These are phyloP conservation scores for Vanacampus margaritifer DNA, from an alignment of 2,113 vertebrate genomes.

Conservation along the genomic window DNA sequence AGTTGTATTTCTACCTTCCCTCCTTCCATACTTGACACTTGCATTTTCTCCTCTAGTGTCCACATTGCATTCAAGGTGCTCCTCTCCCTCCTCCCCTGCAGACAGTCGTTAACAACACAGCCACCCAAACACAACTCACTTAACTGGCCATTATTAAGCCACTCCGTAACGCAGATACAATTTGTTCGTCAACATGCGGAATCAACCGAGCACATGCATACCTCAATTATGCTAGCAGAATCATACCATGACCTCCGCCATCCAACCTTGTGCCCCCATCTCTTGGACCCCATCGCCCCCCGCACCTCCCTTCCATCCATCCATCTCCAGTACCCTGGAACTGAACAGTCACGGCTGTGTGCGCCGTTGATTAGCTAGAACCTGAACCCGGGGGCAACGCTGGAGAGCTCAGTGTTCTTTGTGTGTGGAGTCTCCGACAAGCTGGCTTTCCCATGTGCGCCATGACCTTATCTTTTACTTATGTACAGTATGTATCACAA, in stretches of 20 bases:
- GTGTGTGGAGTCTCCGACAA: conserved; percentile 38
- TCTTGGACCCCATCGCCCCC: conserved; percentile 23
- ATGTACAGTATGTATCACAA: conserved; percentile 18
- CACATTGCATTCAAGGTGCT: background rate
- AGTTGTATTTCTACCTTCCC: background rate
- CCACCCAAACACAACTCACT: conserved; percentile 45
- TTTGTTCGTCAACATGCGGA: conserved; percentile 49
- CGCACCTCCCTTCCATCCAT: conserved; percentile 36
- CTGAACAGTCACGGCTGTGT: conserved; percentile 72
- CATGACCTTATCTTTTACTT: conserved; percentile 49
- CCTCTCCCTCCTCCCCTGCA: conserved; percentile 38
- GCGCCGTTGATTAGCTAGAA: conserved; percentile 72
- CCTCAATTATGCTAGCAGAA: conserved; percentile 18
- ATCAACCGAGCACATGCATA: conserved; percentile 23
- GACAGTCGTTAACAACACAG: conserved; percentile 75
- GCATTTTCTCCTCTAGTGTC: background rate
- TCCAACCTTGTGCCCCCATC: background rate
- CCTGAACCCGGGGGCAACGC: conserved; percentile 57
- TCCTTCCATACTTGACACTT: background rate
- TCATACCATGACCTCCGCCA: conserved; percentile 14
- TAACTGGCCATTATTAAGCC: conserved; percentile 52
- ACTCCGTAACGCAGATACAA: conserved; percentile 46
- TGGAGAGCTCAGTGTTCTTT: conserved; percentile 44
- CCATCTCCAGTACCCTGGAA: conserved; percentile 62
- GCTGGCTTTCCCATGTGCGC: conserved; percentile 25